Conservation (phyloP, 2,888 invertebrate genomes). For the Orthosia gracilis region DNA sequence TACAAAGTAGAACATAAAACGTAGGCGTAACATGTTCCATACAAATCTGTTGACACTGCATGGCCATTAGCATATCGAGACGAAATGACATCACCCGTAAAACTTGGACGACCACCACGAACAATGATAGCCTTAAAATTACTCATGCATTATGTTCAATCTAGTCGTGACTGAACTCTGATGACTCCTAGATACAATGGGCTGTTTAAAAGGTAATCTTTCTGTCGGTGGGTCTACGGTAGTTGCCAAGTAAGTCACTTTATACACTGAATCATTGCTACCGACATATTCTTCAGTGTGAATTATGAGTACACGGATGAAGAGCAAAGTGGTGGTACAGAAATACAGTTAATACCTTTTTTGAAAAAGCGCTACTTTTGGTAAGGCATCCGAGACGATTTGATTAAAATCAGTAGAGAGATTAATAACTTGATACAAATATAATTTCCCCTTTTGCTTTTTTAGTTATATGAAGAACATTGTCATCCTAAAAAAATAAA, state of each 20-base stretch:
- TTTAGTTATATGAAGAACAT: too few relatives aligned
- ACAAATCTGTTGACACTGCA: conserved; percentile 65
- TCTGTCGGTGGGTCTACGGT: background rate
- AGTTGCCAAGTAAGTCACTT: too few relatives aligned
- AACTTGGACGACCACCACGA: conserved; percentile 23
- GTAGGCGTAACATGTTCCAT: conserved; percentile 52
- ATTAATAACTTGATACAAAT: too few relatives aligned
- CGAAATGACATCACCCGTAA: conserved; percentile 67
- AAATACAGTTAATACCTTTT: too few relatives aligned
- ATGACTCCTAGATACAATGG: conserved; percentile 17
- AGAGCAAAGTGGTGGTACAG: background rate
- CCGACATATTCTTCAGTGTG: background rate
- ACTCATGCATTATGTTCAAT: conserved; percentile 28
- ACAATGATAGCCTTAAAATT: conserved; percentile 35
- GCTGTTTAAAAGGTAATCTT: background rate
- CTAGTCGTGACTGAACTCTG: conserved; percentile 30
- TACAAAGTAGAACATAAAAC: background rate
- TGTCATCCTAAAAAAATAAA: too few relatives aligned
- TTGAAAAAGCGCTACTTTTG: too few relatives aligned
- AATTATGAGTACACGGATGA: background rate
- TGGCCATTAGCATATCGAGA: conserved; percentile 63
- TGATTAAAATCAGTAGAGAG: too few relatives aligned
- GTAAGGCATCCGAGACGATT: too few relatives aligned
- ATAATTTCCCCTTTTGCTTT: too few relatives aligned
- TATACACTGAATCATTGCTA: background rate